These are phyloP conservation scores for Staurois parvus DNA, from an alignment of 2,797 vertebrate species.

Conservation along the genomic window DNA sequence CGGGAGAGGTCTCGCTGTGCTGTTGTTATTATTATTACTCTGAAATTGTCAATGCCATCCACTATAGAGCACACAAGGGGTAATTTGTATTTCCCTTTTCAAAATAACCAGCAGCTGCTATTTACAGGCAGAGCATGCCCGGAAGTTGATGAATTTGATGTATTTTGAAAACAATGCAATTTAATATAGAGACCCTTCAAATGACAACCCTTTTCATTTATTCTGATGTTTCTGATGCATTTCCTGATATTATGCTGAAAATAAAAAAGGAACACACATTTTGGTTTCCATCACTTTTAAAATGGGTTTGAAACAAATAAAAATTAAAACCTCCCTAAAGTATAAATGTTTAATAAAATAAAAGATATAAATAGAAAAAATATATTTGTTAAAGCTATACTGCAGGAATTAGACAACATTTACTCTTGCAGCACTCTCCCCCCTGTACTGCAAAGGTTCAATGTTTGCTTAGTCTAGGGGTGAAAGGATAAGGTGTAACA, in stretches of 20 bases:
- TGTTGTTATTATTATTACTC: slow-evolving; percentile 25
- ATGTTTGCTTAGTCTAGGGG: too few relatives aligned
- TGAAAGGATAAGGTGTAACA: too few relatives aligned
- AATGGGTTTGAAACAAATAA: neutral
- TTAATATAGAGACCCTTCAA: neutral
- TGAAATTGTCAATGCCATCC: slow-evolving; percentile 2
- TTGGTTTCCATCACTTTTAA: neutral
- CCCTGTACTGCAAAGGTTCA: too few relatives aligned
- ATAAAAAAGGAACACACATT: neutral
- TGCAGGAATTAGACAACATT: too few relatives aligned
- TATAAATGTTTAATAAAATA: neutral
- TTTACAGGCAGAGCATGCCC: slow-evolving; percentile 11
- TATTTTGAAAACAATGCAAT: slow-evolving; percentile 14
- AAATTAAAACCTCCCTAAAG: neutral
- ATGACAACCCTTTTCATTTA: neutral
- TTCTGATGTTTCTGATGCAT: neutral
- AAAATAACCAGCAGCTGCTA: slow-evolving; percentile 20
- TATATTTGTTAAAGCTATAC: too few relatives aligned
- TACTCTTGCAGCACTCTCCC: too few relatives aligned
- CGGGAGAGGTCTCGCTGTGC: neutral
- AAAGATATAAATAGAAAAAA: too few relatives aligned
- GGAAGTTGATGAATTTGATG: slow-evolving; percentile 26
- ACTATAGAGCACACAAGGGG: neutral
- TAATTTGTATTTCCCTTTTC: slow-evolving; percentile 28
- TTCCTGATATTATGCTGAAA: neutral